These are phyloP conservation scores for Melitaea cinxia DNA, from an alignment of 1,140 invertebrate species.

Conservation along the genomic window DNA sequence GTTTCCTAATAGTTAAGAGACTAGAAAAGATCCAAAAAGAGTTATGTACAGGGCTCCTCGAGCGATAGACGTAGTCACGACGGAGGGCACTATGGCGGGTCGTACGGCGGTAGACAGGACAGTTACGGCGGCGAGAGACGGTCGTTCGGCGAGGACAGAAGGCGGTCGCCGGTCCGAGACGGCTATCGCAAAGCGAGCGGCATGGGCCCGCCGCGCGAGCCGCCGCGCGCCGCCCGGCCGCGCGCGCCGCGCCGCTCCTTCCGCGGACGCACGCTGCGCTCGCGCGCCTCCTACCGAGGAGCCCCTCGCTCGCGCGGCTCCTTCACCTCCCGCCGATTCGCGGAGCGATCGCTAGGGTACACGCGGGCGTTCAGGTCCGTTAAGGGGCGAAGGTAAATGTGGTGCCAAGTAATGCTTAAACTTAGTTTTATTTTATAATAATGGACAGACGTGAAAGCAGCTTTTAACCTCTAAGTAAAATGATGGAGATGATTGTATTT, in stretches of 20 bases:
- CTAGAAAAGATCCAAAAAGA: conserved; percentile 64
- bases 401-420: conserved; percentile 37
- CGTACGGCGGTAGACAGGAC: conserved; percentile 75
- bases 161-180: conserved; percentile 73
- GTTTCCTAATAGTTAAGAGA: conserved; percentile 21
- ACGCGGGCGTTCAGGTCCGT: conserved; percentile 68
- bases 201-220: conserved; percentile 75
- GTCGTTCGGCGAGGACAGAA: conserved; percentile 71
- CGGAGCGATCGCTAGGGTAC: conserved; percentile 66
- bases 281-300: conserved; percentile 71
- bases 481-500: background rate
- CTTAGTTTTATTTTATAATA: conserved; percentile 21
- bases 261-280: conserved; percentile 73
- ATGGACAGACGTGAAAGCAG: no score
- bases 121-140: conserved; percentile 74
- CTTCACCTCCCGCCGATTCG: conserved; percentile 66
- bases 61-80: conserved; percentile 81
- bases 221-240: conserved; percentile 53
- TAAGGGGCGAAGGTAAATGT: conserved; percentile 75
- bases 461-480: no score
- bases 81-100: conserved; percentile 76
- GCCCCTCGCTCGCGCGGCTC: conserved; percentile 66
- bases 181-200: conserved; percentile 75
- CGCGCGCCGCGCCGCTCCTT: conserved; percentile 73
- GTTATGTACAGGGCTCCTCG: conserved; percentile 80